Evolutionary conservation across 2,888 invertebrate genomes (phyloP).

Genomic region (Coenonympha glycerion): DNA sequence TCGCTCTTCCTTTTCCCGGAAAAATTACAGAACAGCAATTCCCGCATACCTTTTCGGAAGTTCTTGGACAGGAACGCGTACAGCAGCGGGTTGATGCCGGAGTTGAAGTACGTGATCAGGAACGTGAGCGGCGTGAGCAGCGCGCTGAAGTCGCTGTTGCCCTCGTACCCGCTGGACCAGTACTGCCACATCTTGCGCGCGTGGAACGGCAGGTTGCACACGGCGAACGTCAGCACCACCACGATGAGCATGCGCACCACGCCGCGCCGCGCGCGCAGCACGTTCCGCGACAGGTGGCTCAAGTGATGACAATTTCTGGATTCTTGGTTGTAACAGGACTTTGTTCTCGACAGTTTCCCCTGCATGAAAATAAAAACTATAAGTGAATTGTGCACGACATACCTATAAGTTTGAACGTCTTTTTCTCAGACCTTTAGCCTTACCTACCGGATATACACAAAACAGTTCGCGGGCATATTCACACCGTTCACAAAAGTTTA

Average conservation of each 20-base stretch:
- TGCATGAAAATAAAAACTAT: constrained; percentile 32
- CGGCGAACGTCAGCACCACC: constrained; percentile 90
- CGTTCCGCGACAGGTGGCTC: constrained; percentile 83
- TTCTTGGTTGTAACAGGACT: constrained; percentile 57
- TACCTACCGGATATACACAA: too few species aligned
- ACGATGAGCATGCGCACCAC: constrained; percentile 93
- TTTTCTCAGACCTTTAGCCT: too few species aligned
- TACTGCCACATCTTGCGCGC: constrained; percentile 91
- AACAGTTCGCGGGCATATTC: too few species aligned
- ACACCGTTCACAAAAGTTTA: too few species aligned
- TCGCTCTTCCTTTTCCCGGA: constrained; percentile 59
- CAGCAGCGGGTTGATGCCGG: constrained; percentile 91
- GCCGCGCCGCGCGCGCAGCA: constrained; percentile 85
- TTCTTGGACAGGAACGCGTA: constrained; percentile 90
- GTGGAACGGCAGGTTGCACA: constrained; percentile 93
- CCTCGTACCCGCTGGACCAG: constrained; percentile 83
- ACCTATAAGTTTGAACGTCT: too few species aligned
- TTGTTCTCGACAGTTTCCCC: constrained; percentile 42
- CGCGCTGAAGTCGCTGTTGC: constrained; percentile 83
- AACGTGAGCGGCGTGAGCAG: constrained; percentile 90
- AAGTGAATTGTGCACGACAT: too few species aligned
- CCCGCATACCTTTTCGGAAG: constrained; percentile 89
- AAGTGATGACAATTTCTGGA: constrained; percentile 77
- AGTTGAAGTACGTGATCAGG: constrained; percentile 91
- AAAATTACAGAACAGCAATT: constrained; percentile 80